Conservation (phyloP, 2,113 vertebrate genomes). For the Xenopus tropicalis region UCB_Xtro_10.0 CM004443.2:98460501-98461000, state of each 20-base stretch:
- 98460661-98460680: conserved; percentile 83
- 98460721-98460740: conserved; percentile 89
- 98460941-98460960: conserved; percentile 72
- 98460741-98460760: conserved; percentile 83
- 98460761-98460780: conserved; percentile 79
- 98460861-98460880: conserved; percentile 92
- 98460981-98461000: conserved; percentile 91
- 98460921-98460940: conserved; percentile 90
- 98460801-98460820: conserved; percentile 85
- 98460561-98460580: conserved; percentile 77
- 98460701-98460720: conserved; percentile 88
- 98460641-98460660: conserved; percentile 79
- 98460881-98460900: conserved; percentile 85
- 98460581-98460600: conserved; percentile 75
- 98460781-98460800: conserved; percentile 90
- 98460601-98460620: conserved; percentile 82
- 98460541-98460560: conserved; percentile 67
- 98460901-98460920: conserved; percentile 96
- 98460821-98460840: conserved; percentile 87
- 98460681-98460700: conserved; percentile 88
- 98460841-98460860: conserved; percentile 92
- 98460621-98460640: conserved; percentile 80
- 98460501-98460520: conserved; percentile 96
- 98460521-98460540: conserved; percentile 75
- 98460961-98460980: conserved; percentile 83